Evolutionary conservation across 2,888 invertebrate species (phyloP).

Genomic region (Arctia plantaginis): DNA sequence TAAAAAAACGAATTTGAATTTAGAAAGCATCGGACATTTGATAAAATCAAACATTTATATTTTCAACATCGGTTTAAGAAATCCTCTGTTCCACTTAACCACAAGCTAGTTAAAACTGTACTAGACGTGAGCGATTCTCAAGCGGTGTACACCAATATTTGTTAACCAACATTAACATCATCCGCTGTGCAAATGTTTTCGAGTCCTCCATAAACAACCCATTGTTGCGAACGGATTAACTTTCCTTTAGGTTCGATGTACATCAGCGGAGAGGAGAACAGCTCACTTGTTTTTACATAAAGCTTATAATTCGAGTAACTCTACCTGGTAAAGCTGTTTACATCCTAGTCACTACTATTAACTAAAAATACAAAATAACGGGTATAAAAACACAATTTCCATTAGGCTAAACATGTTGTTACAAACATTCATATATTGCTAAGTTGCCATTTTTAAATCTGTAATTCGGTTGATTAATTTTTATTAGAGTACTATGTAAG

Average conservation of each 20-base stretch:
- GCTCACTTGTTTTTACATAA: not conserved
- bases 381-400: not conserved
- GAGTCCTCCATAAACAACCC: slow-evolving; percentile 60
- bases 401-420: not conserved
- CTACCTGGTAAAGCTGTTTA: not conserved
- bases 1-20: not conserved
- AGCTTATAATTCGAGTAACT: not conserved
- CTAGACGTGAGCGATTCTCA: slow-evolving; percentile 45
- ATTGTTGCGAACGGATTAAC: slow-evolving; percentile 65
- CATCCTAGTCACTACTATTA: not conserved
- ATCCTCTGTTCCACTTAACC: not conserved
- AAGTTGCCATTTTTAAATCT: not conserved
- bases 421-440: not conserved
- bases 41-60: not conserved
- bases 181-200: slow-evolving; percentile 69
- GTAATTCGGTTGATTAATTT: not conserved
- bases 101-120: slow-evolving; percentile 6
- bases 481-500: no score
- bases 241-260: slow-evolving; percentile 44
- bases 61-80: not conserved
- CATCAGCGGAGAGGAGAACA: slow-evolving; percentile 1
- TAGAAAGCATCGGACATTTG: not conserved
- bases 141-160: slow-evolving; percentile 69
- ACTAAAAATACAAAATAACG: not conserved
- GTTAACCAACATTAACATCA: slow-evolving; percentile 67